Conservation (phyloP, 2,888 invertebrate genomes). For the Julus scanicus region DNA sequence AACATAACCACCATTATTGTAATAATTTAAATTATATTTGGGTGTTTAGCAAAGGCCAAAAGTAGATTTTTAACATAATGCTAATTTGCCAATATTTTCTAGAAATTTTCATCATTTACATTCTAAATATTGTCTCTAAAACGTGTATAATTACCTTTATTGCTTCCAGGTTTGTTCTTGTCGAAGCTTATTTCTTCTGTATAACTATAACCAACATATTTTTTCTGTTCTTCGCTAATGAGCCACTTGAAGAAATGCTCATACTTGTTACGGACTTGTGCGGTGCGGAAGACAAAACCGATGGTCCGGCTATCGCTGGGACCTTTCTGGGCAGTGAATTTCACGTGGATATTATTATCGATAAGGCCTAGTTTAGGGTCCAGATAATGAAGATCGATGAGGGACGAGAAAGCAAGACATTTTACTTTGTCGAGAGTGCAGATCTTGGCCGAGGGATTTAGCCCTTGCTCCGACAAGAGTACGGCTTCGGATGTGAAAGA, state of each 20-base stretch:
- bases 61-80: too few species aligned
- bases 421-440: conserved; percentile 51
- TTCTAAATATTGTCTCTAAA: too few species aligned
- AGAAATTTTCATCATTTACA: too few species aligned
- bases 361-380: conserved; percentile 17
- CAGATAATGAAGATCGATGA: conserved; percentile 28
- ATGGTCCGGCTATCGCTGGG: conserved; percentile 50
- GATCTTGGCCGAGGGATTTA: conserved; percentile 52
- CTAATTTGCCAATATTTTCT: too few species aligned
- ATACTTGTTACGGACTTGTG: not conserved
- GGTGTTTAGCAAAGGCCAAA: too few species aligned
- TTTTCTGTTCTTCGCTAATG: conserved; percentile 51
- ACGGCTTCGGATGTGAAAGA: conserved; percentile 19
- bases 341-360: conserved; percentile 49
- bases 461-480: conserved; percentile 48
- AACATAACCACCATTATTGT: too few species aligned
- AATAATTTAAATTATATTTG: too few species aligned
- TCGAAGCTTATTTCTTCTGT: conserved; percentile 17
- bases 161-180: conserved; percentile 41
- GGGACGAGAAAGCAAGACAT: conserved; percentile 25
- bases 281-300: conserved; percentile 29
- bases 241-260: conserved; percentile 50
- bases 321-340: conserved; percentile 36
- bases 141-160: conserved; percentile 1
- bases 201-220: conserved; percentile 49